Percentiles rank a stretch among this genome's conserved stretches.
These are phyloP conservation scores for Copsychus sechellarum DNA, from an alignment of 2,113 vertebrate species.

Conservation along the genomic window DNA sequence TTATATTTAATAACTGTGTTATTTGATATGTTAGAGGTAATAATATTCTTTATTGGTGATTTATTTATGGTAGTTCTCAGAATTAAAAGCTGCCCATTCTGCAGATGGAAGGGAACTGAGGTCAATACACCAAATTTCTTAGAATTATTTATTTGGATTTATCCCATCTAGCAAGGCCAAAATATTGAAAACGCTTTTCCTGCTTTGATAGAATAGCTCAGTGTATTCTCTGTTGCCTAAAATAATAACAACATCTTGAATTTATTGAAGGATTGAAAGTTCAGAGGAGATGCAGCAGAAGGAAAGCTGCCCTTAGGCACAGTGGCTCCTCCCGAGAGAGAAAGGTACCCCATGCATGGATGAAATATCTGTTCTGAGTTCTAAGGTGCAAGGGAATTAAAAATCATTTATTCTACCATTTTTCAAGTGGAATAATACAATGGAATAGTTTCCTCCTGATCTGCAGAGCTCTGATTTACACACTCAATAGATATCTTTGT, in stretches of 20 bases:
- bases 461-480: background rate
- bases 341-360: slow-evolving; percentile 35
- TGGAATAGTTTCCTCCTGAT: background rate
- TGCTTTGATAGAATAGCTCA: background rate
- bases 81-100: background rate
- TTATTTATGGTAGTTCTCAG: background rate
- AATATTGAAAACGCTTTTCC: background rate
- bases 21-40: background rate
- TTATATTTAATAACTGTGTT: background rate
- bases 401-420: background rate
- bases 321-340: background rate
- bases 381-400: background rate
- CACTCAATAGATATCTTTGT: background rate
- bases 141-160: background rate
- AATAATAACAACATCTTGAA: slow-evolving; percentile 44
- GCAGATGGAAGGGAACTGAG: background rate
- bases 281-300: slow-evolving; percentile 28
- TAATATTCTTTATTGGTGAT: background rate
- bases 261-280: slow-evolving; percentile 70
- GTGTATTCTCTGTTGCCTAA: background rate
- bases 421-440: background rate
- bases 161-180: background rate
- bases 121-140: background rate
- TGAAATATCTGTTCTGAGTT: background rate
- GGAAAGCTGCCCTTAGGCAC: slow-evolving; percentile 30